These are phyloP conservation scores for Conger conger DNA, from an alignment of 2,113 vertebrate species.

Conservation along the genomic window DNA sequence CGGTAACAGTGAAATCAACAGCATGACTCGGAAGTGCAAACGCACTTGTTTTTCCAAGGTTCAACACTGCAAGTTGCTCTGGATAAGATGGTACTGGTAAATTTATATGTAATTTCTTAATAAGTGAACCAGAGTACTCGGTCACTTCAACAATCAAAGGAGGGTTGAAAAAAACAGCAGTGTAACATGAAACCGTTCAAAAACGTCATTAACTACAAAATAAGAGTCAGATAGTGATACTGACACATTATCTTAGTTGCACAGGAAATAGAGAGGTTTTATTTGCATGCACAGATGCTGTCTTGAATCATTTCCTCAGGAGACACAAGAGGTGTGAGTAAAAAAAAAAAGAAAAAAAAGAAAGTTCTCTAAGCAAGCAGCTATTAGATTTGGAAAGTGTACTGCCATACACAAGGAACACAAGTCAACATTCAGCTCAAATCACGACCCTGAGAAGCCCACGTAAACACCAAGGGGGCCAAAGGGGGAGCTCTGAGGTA, in stretches of 20 bases:
- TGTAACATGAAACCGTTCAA: background rate
- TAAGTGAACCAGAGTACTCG: background rate
- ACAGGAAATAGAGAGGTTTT: background rate
- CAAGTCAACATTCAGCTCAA: background rate
- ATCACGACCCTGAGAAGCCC: constrained; percentile 1
- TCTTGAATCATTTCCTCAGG: background rate
- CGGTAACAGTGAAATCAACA: background rate
- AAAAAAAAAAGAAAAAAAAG: background rate
- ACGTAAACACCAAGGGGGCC: constrained; percentile 11
- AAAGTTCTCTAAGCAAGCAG: background rate
- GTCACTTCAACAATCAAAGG: background rate
- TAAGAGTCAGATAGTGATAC: background rate
- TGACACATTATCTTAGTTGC: background rate
- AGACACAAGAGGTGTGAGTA: background rate
- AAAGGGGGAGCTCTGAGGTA: background rate
- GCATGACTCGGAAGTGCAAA: background rate
- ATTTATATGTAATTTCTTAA: no score
- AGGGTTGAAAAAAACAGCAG: background rate
- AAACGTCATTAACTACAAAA: background rate
- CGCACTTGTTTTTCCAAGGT: no score
- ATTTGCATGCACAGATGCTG: background rate
- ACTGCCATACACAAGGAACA: background rate
- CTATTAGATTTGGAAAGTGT: background rate
- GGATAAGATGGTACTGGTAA: no score
- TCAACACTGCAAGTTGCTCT: no score